Percentiles rank a stretch among this genome's conserved stretches.
These are phyloP conservation scores for Takifugu flavidus DNA, from an alignment of 2,113 vertebrate species.

Conservation along the genomic window DNA sequence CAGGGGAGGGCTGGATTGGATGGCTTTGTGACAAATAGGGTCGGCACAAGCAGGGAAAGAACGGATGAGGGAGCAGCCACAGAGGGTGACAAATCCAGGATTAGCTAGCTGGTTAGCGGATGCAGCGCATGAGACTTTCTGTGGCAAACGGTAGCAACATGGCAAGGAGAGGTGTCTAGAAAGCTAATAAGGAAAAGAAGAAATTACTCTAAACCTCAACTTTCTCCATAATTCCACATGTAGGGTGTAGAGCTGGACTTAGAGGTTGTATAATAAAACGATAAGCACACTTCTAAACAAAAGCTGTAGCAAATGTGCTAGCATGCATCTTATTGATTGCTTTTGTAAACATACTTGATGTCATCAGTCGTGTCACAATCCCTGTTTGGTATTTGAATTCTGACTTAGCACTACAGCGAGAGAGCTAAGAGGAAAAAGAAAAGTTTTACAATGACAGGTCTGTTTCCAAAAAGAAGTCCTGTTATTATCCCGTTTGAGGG, in stretches of 20 bases:
- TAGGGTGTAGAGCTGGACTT: neutral
- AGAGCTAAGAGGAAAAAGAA: neutral
- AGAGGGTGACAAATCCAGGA: slow-evolving; percentile 57
- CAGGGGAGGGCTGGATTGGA: neutral
- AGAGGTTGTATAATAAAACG: neutral
- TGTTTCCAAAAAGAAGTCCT: slow-evolving; percentile 13
- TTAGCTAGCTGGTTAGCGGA: slow-evolving; percentile 36
- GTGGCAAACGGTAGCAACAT: slow-evolving; percentile 16
- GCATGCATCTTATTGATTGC: too few species aligned
- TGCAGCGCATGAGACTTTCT: slow-evolving; percentile 17
- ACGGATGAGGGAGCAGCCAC: neutral
- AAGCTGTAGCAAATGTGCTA: too few species aligned
- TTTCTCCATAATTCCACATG: neutral
- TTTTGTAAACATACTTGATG: too few species aligned
- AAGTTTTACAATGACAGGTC: neutral
- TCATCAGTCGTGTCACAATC: too few species aligned
- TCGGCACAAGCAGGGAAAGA: neutral
- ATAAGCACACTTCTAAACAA: too few species aligned
- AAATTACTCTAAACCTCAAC: too few species aligned
- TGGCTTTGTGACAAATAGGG: slow-evolving; percentile 12
- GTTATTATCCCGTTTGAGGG: neutral
- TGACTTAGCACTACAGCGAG: neutral
- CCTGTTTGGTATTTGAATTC: too few species aligned
- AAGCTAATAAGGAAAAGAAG: too few species aligned
- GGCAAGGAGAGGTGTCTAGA: neutral